These are phyloP conservation scores for Drosophila testacea DNA, from an alignment of 2,888 invertebrate genomes.

Conservation along the genomic window DNA sequence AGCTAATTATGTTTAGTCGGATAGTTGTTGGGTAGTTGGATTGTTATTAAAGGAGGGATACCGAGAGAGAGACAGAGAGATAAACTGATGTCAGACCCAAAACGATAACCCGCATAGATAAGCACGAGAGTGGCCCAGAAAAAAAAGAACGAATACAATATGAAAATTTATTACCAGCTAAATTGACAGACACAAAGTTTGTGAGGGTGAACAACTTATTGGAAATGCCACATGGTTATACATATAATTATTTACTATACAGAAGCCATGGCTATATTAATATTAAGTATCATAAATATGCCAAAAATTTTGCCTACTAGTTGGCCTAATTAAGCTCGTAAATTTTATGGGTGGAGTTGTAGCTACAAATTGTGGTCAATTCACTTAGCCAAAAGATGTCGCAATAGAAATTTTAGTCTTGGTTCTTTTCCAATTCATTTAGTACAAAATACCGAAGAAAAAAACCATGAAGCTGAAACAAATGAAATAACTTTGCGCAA, in stretches of 20 bases:
- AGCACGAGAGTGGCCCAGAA: slow-evolving; percentile 44
- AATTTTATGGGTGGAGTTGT: slow-evolving; percentile 27
- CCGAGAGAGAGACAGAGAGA: slow-evolving; percentile 24
- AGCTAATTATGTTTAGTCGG: slow-evolving; percentile 60
- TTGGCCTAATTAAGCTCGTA: slow-evolving; percentile 54
- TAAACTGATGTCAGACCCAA: slow-evolving; percentile 38
- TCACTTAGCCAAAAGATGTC: slow-evolving; percentile 51
- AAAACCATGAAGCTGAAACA: slow-evolving; percentile 12
- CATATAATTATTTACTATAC: background rate
- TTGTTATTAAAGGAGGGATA: background rate
- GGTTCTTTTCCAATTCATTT: slow-evolving; percentile 67
- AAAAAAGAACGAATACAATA: slow-evolving; percentile 47
- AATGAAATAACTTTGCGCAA: slow-evolving; percentile 63
- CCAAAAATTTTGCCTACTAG: slow-evolving; percentile 38
- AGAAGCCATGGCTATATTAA: slow-evolving; percentile 21
- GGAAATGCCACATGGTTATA: slow-evolving; percentile 20
- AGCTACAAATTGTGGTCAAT: slow-evolving; percentile 32
- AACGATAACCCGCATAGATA: slow-evolving; percentile 82
- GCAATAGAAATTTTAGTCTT: background rate
- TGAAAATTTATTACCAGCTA: slow-evolving; percentile 82
- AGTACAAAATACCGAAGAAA: slow-evolving; percentile 6
- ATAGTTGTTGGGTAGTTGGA: slow-evolving; percentile 34
- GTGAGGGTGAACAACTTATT: slow-evolving; percentile 26
- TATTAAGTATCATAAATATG: slow-evolving; percentile 48
- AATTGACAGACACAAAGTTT: slow-evolving; percentile 73